phyloP scores from a whole-genome alignment of 2,797 vertebrate genomes.

The Bufotes viridis region DNA sequence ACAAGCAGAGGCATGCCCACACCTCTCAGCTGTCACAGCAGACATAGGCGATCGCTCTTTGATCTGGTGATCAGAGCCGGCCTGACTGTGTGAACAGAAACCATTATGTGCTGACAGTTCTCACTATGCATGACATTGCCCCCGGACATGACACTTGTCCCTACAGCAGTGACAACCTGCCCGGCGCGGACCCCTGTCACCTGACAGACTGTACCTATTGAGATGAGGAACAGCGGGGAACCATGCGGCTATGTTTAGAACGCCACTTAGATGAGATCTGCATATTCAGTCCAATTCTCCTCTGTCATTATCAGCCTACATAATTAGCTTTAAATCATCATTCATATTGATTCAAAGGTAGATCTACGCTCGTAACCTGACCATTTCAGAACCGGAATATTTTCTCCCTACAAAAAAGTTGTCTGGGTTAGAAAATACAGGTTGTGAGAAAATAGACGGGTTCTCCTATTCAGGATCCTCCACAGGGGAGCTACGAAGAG shows the following conservation, averaged over 20 bases:
- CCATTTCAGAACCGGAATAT: neutral
- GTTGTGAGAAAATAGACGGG: too few relatives aligned
- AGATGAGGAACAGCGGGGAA: neutral
- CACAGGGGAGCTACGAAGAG: neutral
- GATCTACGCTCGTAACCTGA: neutral
- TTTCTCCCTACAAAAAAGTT: neutral
- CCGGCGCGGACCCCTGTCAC: neutral
- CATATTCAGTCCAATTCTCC: neutral
- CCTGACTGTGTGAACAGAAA: neutral
- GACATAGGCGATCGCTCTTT: conserved; percentile 43
- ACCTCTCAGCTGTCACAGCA: conserved; percentile 41
- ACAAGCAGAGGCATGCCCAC: conserved; percentile 48
- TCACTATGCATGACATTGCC: neutral
- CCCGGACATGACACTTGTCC: neutral
- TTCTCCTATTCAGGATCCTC: neutral
- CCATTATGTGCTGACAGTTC: neutral
- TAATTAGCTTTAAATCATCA: neutral
- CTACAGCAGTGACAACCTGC: neutral
- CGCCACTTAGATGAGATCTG: neutral
- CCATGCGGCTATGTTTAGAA: neutral
- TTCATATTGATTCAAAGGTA: neutral
- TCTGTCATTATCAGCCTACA: neutral
- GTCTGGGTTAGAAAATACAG: too few relatives aligned
- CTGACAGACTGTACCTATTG: neutral
- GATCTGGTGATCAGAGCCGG: conserved; percentile 22